Evolutionary conservation across 1,140 invertebrate species (phyloP), one percentile per base, ranked within the genome.

Genomic region (Calosoma granatense): DNA sequence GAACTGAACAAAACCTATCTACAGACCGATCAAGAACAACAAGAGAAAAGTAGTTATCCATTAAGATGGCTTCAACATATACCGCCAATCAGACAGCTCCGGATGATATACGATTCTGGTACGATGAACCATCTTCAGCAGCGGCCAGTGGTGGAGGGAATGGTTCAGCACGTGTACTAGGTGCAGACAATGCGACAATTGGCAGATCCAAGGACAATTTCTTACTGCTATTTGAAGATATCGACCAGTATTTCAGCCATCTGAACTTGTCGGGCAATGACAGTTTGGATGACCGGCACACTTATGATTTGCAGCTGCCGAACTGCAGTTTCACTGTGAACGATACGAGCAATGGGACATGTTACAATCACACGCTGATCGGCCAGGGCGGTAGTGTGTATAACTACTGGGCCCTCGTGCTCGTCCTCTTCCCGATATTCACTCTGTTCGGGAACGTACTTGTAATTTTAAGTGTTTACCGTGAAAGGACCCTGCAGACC

Each of bases 391-490:
- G 21, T 58, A 58, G 19, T 41, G 20, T 47, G 54, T 57, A 59
- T 30, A 72, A 71, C 56, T 72, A 70, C 54, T 72, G 69, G 70
- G 70, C 69, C 19, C 54, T 72, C 17, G 61, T 93, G 58, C 75
- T 97, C 56, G 79, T 96, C 55, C 77, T 97, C 59, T 94, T 97
- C 69, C 92, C 94, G 19, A 84, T 96, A 67, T 84, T 97, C 61
- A 97, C 94, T 1, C 79, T 98, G 9, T 97, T 98, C 74, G 94
- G 95, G 22, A 98, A 98, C 76, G 87, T 97, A 43, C 82, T 99
- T 57, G 95, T 99, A 60, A 98, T 98, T 64, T 74, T 97, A 62
- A 92, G 90, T 72, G 96, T 99, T 15, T 87, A 86, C 61, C 81
- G 90, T 54, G 94, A 97, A 74, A 78, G 93, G 63, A 83, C 88